Evolutionary conservation across 1,140 invertebrate genomes (phyloP).

Genomic region (Euwallacea similis): DNA sequence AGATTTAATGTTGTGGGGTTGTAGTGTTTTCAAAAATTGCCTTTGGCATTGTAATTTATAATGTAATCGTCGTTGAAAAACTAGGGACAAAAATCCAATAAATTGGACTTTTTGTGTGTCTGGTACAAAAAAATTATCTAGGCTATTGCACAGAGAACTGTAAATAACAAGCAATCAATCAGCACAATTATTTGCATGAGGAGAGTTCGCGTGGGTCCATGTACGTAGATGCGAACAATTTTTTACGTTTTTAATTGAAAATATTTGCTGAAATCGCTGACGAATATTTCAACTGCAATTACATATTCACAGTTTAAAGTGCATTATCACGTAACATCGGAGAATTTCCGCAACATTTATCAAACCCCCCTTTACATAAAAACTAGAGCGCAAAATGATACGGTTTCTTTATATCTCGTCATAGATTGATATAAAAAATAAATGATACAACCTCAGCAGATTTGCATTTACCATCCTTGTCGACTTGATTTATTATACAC

Average conservation of each 20-base stretch:
- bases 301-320: too few species aligned
- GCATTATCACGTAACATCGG: background rate
- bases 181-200: slow-evolving; percentile 8
- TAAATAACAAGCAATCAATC: slow-evolving; percentile 17
- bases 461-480: slow-evolving; percentile 45
- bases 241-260: too few species aligned
- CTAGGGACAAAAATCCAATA: slow-evolving; percentile 1
- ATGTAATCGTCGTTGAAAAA: background rate
- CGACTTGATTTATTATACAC: slow-evolving; percentile 46
- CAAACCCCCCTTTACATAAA: slow-evolving; percentile 37
- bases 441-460: slow-evolving; percentile 46
- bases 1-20: background rate
- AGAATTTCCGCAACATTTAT: slow-evolving; percentile 42
- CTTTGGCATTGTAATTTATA: background rate
- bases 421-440: slow-evolving; percentile 50
- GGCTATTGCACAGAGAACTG: slow-evolving; percentile 14
- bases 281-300: too few species aligned
- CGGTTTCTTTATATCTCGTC: slow-evolving; percentile 47
- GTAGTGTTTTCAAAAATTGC: background rate
- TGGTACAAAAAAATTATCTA: slow-evolving; percentile 13
- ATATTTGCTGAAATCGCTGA: too few species aligned
- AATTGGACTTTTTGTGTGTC: background rate
- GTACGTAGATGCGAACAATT: background rate
- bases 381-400: slow-evolving; percentile 43
- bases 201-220: slow-evolving; percentile 4